Percentiles rank a stretch among this genome's conserved stretches.
phyloP scores from a whole-genome alignment of 2,113 vertebrate species.

The Halcyon senegalensis region DNA sequence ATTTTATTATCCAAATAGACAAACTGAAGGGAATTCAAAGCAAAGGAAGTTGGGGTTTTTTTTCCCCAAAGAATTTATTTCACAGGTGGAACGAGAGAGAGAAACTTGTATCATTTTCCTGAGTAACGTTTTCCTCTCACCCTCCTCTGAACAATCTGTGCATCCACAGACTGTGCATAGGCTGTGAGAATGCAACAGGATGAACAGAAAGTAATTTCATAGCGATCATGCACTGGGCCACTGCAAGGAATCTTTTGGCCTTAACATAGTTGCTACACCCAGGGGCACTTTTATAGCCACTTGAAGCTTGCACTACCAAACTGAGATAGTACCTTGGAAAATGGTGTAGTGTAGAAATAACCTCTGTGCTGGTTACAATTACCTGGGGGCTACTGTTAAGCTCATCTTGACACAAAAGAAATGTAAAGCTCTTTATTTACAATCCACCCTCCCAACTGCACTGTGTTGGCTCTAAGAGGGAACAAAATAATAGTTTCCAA shows the following conservation, averaged over 20 bases:
- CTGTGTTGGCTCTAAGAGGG: not conserved
- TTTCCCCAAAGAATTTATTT: not conserved
- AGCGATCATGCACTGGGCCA: not conserved
- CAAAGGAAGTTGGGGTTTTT: not conserved
- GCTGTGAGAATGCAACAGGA: not conserved
- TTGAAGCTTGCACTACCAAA: not conserved
- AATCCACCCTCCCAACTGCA: not conserved
- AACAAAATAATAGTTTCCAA: not conserved
- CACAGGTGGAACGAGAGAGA: not conserved
- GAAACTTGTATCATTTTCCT: not conserved
- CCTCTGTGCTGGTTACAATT: not conserved
- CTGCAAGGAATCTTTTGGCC: not conserved
- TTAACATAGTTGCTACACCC: not conserved
- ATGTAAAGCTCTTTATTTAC: not conserved
- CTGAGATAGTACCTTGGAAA: not conserved
- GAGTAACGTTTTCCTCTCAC: constrained; percentile 6
- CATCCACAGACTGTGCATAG: not conserved
- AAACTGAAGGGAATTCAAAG: not conserved
- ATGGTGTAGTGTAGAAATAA: not conserved
- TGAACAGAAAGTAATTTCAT: not conserved
- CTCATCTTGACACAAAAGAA: not conserved
- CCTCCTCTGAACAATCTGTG: constrained; percentile 17
- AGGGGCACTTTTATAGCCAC: not conserved
- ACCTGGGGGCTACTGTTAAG: not conserved
- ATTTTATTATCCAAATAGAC: not conserved